Base-by-base conservation (phyloP, 2,797 vertebrate genomes). In the Fringilla coelebs region DNA sequence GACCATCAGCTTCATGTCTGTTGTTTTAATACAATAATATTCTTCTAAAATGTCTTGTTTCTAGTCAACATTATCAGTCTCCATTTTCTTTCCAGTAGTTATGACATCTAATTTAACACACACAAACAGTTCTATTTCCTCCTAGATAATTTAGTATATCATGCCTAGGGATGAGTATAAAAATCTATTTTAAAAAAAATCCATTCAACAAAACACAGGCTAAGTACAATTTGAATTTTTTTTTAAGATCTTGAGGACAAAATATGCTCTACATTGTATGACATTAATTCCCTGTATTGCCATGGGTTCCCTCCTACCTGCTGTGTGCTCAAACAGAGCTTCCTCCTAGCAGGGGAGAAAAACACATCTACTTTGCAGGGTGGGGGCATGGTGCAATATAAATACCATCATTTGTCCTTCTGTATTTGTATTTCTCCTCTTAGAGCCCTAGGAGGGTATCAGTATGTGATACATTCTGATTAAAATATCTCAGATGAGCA, bases 371-470 rank as follows among this genome's bases (percentile, higher is more conserved):
- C 1, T 2, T 22, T n/a, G 22, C 9, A 29, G 7, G 17, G 17
- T 6, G 19, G 28, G 14, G 17, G 17, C 16, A 19, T 3, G 17
- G 43, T n/a, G 32, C 29, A 3, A 10, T 22, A 26, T 15, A 6
- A 83, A 13, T 13, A 55, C 0, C 9, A 41, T 22, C 7, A 14
- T 25, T 54, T 0, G 0, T 43, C 31, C 67, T 66, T 58, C 60
- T 76, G 7, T 51, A 40, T 28, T 54, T 86, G 16, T 29, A 26
- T 60, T 88, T 80, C 40, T 71, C 13, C 19, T 24, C 16, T 66
- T 20, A 41, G 14, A 76, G 11, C 2, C n/a, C 11, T 29, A 36
- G 17, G 13, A 54, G 3, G n/a, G 4, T 32, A 61, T 34, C 40
- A 15, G 15, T 41, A 19, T 17, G 3, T 51, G 48, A 60, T 45